Conservation (phyloP, 2,113 vertebrate species). For the Sialia sialis region DNA sequence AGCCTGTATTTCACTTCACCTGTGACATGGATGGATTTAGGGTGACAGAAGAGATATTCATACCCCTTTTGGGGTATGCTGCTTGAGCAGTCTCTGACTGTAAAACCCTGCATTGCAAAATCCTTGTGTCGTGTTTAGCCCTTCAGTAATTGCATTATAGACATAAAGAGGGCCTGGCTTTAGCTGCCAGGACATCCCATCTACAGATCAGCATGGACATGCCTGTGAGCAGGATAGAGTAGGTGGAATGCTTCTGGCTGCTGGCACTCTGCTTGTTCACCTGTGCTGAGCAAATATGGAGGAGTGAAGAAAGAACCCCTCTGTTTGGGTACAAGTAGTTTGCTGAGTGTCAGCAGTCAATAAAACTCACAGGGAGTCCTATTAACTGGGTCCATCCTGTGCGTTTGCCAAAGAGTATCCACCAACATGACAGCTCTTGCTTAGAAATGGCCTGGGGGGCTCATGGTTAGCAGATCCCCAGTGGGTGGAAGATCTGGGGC, state of each 20-base stretch:
- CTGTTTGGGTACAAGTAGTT: not conserved
- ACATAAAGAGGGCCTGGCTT: not conserved
- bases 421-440: not conserved
- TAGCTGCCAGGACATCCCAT: not conserved
- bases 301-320: not conserved
- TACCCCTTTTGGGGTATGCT: not conserved
- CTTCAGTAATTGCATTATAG: not conserved
- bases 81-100: not conserved
- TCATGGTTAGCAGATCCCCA: not conserved
- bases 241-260: not conserved
- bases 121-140: not conserved
- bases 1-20: not conserved
- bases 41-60: not conserved
- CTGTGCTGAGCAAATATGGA: accelerated
- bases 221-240: not conserved
- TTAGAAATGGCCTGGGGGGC: not conserved
- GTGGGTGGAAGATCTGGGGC: not conserved
- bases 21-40: not conserved
- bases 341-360: accelerated
- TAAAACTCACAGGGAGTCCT: not conserved
- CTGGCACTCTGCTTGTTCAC: not conserved
- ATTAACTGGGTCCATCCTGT: not conserved
- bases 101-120: not conserved
- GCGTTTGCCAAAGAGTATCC: not conserved
- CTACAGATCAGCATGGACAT: not conserved